Evolutionary conservation across 2,797 vertebrate species (phyloP).

Genomic region (Silurus aristotelis): DNA sequence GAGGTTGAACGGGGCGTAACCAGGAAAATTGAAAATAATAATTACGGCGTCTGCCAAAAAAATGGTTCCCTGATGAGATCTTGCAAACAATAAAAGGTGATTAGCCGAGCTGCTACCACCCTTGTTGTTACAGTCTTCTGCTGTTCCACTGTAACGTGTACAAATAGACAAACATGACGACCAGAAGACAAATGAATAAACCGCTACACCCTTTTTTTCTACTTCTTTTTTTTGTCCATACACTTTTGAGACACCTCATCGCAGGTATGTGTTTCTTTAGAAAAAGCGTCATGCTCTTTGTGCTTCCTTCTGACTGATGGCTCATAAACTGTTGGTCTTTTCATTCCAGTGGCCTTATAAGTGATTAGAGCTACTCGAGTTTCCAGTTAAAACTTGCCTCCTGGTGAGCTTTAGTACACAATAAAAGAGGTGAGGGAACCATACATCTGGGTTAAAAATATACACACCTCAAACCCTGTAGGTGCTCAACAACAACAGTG

Average conservation of each 20-base stretch:
- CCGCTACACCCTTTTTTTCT: conserved; percentile 13
- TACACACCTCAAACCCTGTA: not conserved
- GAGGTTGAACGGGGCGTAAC: conserved; percentile 49
- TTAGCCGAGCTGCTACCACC: conserved; percentile 58
- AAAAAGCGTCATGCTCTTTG: conserved; percentile 11
- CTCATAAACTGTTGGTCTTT: conserved; percentile 31
- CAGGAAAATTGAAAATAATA: conserved; percentile 61
- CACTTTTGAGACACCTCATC: not conserved
- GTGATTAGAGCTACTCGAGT: conserved; percentile 37
- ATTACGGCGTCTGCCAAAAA: conserved; percentile 63
- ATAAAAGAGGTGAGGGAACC: not conserved
- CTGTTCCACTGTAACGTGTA: conserved; percentile 32
- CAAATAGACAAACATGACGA: conserved; percentile 6
- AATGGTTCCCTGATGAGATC: conserved; percentile 59
- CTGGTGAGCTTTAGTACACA: conserved; percentile 32
- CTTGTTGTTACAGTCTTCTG: conserved; percentile 49
- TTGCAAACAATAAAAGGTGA: conserved; percentile 50
- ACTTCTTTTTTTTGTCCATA: not conserved
- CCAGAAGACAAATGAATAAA: conserved; percentile 4
- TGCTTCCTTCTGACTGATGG: conserved; percentile 18
- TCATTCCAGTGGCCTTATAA: conserved; percentile 61
- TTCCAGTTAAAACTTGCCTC: conserved; percentile 68
- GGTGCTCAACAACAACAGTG: not conserved
- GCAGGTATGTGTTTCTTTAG: not conserved
- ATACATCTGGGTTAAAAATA: not conserved